Evolutionary conservation across 2,113 vertebrate species (phyloP).

Genomic region (Gavialis gangeticus): DNA sequence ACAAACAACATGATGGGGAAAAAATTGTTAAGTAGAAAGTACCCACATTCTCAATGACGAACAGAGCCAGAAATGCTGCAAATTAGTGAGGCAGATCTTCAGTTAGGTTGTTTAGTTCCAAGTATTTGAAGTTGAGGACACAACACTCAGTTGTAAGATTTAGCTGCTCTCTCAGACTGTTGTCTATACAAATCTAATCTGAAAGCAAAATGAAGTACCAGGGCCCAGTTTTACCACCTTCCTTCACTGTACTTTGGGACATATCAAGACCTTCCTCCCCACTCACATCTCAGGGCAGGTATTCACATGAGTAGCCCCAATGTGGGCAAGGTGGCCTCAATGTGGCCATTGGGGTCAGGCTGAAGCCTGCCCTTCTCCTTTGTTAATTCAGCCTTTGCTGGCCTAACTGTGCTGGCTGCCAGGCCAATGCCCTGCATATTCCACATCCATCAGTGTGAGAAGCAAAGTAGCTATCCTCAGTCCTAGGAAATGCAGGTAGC

Average conservation of each 20-base stretch:
- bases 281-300: accelerated
- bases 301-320: not conserved
- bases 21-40: not conserved
- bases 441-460: not conserved
- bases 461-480: not conserved
- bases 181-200: not conserved
- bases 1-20: not conserved
- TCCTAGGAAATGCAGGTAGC: not conserved
- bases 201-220: not conserved
- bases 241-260: accelerated
- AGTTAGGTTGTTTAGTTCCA: accelerated
- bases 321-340: not conserved
- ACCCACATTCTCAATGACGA: not conserved
- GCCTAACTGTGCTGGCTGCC: not conserved
- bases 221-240: not conserved
- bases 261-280: accelerated
- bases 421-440: not conserved
- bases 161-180: not conserved
- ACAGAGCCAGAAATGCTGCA: not conserved
- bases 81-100: accelerated
- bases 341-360: not conserved
- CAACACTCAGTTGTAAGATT: not conserved
- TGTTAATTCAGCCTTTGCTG: not conserved
- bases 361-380: not conserved
- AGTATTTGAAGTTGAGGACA: not conserved